Evolutionary conservation across 1,140 invertebrate genomes (phyloP).

Genomic region (Polypedilum pembai): DNA sequence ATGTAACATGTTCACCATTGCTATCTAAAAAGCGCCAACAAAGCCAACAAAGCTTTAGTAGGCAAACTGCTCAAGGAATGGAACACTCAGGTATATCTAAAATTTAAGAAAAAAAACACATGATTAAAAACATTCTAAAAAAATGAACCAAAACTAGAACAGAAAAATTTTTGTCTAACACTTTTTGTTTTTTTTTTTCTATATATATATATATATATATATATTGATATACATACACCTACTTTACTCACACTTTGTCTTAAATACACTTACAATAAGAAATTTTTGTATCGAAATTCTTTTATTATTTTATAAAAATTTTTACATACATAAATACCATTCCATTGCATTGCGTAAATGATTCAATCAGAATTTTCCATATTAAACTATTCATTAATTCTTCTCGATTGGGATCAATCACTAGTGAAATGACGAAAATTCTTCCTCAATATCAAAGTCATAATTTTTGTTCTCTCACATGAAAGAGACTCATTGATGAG

Average conservation of each 20-base stretch:
- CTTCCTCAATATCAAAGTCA: too few relatives aligned
- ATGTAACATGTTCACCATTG: constrained; percentile 27
- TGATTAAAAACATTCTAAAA: not conserved
- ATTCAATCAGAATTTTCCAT: too few relatives aligned
- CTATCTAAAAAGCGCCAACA: constrained; percentile 24
- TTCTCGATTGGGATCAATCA: too few relatives aligned
- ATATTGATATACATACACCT: not conserved
- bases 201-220: too few relatives aligned
- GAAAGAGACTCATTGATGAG: too few relatives aligned
- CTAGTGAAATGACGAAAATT: too few relatives aligned
- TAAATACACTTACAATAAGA: not conserved
- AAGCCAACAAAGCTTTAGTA: constrained; percentile 20
- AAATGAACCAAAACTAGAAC: not conserved
- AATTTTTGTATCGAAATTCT: not conserved
- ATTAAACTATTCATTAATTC: too few relatives aligned
- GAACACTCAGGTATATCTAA: not conserved
- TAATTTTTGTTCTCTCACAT: too few relatives aligned
- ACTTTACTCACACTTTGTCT: not conserved
- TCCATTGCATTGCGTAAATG: too few relatives aligned
- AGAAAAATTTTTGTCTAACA: not conserved
- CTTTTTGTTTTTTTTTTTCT: not conserved
- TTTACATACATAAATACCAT: too few relatives aligned
- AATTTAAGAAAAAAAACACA: not conserved
- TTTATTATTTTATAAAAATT: too few relatives aligned
- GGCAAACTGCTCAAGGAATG: constrained; percentile 24